Conservation (phyloP, 2,797 vertebrate genomes). For the Miichthys miiuy region DNA sequence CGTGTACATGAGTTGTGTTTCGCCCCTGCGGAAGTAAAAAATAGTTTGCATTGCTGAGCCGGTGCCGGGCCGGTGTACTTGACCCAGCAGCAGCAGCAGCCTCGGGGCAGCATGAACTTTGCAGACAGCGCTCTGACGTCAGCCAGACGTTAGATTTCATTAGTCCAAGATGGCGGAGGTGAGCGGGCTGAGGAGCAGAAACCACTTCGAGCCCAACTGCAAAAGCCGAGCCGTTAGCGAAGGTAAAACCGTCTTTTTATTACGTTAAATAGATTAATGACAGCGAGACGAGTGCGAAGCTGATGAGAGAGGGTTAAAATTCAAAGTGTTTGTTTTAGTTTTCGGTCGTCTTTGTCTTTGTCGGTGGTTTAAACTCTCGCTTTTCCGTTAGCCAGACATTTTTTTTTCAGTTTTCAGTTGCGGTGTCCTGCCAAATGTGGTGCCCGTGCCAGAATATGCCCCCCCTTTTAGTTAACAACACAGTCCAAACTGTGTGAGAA, state of each 20-base stretch:
- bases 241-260: constrained; percentile 76
- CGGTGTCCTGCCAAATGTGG: constrained; percentile 54
- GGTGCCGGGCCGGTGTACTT: background rate
- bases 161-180: constrained; percentile 96
- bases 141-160: constrained; percentile 86
- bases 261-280: background rate
- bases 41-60: background rate
- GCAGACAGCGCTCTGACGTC: constrained; percentile 72
- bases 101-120: constrained; percentile 23
- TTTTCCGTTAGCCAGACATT: constrained; percentile 63
- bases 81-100: constrained; percentile 30
- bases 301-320: fast-evolving
- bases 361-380: constrained; percentile 43
- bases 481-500: background rate
- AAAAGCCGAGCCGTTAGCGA: constrained; percentile 68
- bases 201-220: constrained; percentile 74
- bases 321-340: background rate
- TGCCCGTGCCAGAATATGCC: constrained; percentile 8
- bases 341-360: constrained; percentile 34
- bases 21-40: background rate
- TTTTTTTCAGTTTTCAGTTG: constrained; percentile 35
- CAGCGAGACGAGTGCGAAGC: fast-evolving
- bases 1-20: background rate
- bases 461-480: background rate
- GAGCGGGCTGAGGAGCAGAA: constrained; percentile 84